Evolutionary conservation across 2,888 invertebrate genomes (phyloP).

Genomic region (Chesias legatella): DNA sequence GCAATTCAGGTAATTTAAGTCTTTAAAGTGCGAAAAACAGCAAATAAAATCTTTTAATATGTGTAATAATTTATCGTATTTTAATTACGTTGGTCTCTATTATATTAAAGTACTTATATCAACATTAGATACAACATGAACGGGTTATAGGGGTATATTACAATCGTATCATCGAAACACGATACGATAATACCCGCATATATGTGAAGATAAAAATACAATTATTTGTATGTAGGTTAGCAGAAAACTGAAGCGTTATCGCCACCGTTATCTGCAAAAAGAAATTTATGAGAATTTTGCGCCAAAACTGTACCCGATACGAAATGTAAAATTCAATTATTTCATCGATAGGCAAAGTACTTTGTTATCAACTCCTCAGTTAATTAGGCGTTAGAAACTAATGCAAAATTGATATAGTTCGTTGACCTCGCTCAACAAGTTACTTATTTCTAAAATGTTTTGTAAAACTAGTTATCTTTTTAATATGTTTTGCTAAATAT

Average conservation of each 20-base stretch:
- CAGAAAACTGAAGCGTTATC: conserved; percentile 28
- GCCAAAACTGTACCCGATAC: conserved; percentile 10
- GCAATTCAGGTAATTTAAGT: no score
- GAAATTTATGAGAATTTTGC: conserved; percentile 23
- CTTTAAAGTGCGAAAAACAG: no score
- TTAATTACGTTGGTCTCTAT: no score
- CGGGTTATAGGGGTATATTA: conserved; percentile 23
- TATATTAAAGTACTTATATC: no score
- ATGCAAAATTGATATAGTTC: no score
- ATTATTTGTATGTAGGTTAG: conserved; percentile 35
- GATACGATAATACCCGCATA: conserved; percentile 42
- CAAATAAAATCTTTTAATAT: no score
- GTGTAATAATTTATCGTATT: no score
- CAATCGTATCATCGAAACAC: conserved; percentile 28
- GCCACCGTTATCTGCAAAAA: conserved; percentile 17
- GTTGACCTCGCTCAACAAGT: neutral
- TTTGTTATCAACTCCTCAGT: neutral
- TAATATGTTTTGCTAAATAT: neutral
- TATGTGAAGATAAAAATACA: conserved; percentile 41
- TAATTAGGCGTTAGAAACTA: no score
- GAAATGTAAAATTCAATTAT: conserved; percentile 13
- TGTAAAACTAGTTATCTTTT: no score
- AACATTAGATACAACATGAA: no score
- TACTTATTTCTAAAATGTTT: no score
- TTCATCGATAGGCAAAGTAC: neutral